phyloP scores from a whole-genome alignment of 2,888 invertebrate species.

The Chesias legatella region DNA sequence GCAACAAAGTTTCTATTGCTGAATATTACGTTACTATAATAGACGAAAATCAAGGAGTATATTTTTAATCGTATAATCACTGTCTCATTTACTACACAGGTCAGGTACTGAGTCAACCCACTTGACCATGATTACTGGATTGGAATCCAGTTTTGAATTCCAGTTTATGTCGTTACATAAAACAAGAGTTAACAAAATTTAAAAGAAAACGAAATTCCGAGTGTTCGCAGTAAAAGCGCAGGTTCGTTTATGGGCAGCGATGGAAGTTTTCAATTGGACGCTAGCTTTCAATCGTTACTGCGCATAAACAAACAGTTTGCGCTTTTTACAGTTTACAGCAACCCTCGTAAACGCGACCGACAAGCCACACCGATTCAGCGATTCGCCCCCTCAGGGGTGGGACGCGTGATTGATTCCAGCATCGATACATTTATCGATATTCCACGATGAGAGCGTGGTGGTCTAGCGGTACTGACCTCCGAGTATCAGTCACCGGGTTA shows the following conservation, averaged over 20 bases:
- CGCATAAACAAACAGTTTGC: conserved; percentile 77
- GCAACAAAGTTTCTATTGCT: no score
- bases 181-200: conserved; percentile 23
- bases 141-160: no score
- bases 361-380: conserved; percentile 71
- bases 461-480: no score
- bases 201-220: conserved; percentile 21
- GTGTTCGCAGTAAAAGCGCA: conserved; percentile 54
- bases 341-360: conserved; percentile 71
- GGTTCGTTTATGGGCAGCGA: conserved; percentile 53
- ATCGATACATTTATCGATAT: conserved; percentile 14
- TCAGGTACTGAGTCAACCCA: no score
- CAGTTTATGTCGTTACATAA: not conserved
- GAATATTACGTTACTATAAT: no score
- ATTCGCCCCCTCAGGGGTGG: conserved; percentile 46
- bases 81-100: no score
- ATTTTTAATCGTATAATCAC: no score
- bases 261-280: conserved; percentile 45
- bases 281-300: conserved; percentile 45
- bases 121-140: no score
- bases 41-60: no score
- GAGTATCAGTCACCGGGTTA: no score
- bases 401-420: conserved; percentile 7
- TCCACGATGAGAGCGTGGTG: no score
- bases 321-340: conserved; percentile 74